Evolutionary conservation across 1,140 invertebrate species (phyloP).

Genomic region (Aradophagus sp.): DNA sequence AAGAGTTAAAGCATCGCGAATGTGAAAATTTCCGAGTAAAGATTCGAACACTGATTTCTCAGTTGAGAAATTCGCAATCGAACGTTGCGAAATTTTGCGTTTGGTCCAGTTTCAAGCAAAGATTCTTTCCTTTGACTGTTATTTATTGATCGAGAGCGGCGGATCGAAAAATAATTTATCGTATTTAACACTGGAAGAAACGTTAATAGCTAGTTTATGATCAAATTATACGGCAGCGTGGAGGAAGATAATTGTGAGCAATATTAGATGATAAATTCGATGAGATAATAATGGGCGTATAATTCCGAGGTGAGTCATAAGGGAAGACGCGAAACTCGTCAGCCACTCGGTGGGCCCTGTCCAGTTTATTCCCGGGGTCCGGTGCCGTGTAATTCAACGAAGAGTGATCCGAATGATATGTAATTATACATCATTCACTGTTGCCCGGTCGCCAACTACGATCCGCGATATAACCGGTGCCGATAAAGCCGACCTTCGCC

Average conservation of each 20-base stretch:
- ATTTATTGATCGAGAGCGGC: background rate
- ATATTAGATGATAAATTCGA: conserved; percentile 53
- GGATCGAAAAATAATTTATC: conserved; percentile 30
- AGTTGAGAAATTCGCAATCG: no score
- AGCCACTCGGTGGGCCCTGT: conserved; percentile 33
- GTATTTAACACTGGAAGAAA: conserved; percentile 38
- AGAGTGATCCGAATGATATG: conserved; percentile 51
- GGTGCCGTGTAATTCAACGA: conserved; percentile 51
- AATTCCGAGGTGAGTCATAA: conserved; percentile 26
- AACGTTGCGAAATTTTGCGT: no score
- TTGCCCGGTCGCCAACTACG: conserved; percentile 32
- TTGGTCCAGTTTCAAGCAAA: no score
- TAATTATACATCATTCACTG: conserved; percentile 56
- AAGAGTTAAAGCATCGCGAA: no score
- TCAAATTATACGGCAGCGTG: conserved; percentile 39
- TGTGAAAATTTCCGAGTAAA: no score
- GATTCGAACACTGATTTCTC: no score
- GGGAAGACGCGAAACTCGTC: conserved; percentile 50
- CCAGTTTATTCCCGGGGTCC: conserved; percentile 44
- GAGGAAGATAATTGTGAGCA: conserved; percentile 23
- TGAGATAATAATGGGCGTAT: conserved; percentile 45
- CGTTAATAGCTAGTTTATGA: conserved; percentile 41
- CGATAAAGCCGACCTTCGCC: conserved; percentile 45
- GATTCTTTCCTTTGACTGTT: no score
- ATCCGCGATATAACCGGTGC: no score